Conservation (phyloP, 2,797 vertebrate genomes). For the Diplodus sargus region DNA sequence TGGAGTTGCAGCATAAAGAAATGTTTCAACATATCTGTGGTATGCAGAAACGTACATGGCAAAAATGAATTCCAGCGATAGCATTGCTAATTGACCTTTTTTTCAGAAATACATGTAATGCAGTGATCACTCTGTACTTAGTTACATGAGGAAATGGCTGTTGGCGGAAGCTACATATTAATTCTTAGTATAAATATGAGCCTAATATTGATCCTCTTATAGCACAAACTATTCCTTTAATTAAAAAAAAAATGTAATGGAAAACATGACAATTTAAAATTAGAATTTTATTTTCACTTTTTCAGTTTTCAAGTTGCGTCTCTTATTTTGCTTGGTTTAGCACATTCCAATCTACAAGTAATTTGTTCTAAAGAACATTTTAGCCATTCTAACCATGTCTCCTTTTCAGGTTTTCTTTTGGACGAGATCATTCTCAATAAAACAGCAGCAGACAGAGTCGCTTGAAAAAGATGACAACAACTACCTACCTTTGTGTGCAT, state of each 20-base stretch:
- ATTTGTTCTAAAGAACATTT: conserved; percentile 9
- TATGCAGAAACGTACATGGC: too few species aligned
- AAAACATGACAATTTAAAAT: background rate
- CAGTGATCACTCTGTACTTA: too few species aligned
- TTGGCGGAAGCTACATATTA: background rate
- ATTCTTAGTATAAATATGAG: background rate
- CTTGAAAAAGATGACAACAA: conserved; percentile 60
- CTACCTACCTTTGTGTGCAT: conserved; percentile 60
- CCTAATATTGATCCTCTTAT: background rate
- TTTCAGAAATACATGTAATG: too few species aligned
- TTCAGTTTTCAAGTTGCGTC: background rate
- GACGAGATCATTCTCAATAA: conserved; percentile 35
- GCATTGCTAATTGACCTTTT: too few species aligned
- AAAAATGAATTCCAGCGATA: too few species aligned
- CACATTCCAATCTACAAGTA: background rate
- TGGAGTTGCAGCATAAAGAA: too few species aligned
- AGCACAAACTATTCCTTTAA: background rate
- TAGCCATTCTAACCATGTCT: conserved; percentile 4
- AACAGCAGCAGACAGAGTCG: conserved; percentile 47
- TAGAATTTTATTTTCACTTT: background rate
- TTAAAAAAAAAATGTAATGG: background rate
- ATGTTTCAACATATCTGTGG: too few species aligned
- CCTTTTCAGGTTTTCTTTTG: conserved; percentile 9
- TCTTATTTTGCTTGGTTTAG: conserved; percentile 7
- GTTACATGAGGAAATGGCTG: background rate